Conservation (phyloP, 2,113 vertebrate genomes). For the Ranitomeya imitator region DNA sequence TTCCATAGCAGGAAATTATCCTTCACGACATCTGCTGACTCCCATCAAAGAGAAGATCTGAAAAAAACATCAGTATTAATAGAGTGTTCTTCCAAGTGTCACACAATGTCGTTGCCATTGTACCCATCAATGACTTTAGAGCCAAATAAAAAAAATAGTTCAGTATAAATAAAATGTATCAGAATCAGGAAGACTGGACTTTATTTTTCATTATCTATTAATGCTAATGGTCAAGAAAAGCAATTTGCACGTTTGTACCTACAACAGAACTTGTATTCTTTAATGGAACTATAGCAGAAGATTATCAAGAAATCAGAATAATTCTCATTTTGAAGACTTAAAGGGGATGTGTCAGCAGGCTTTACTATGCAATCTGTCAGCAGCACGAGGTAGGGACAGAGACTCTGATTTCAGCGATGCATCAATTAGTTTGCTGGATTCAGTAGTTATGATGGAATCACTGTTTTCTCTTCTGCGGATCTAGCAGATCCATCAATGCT, state of each 20-base stretch:
- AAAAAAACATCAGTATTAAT: constrained; percentile 19
- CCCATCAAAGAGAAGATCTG: background rate
- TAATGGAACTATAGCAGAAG: background rate
- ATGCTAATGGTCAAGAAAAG: background rate
- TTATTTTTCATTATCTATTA: background rate
- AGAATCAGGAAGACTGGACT: background rate
- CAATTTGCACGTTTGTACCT: background rate
- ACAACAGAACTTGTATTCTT: background rate
- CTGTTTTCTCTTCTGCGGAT: too few species aligned
- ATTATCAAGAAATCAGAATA: too few species aligned
- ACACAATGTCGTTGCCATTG: background rate
- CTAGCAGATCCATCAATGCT: too few species aligned
- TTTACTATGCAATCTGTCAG: too few species aligned
- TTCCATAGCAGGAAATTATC: constrained; percentile 1
- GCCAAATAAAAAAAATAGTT: background rate
- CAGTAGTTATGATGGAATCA: too few species aligned
- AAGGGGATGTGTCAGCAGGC: background rate
- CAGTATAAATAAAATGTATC: background rate
- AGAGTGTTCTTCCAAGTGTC: background rate
- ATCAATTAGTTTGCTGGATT: too few species aligned
- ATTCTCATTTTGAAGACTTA: too few species aligned
- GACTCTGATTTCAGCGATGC: too few species aligned
- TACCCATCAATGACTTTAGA: background rate
- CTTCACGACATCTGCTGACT: background rate
- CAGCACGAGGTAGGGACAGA: too few species aligned